Percentiles rank a stretch among this genome's conserved stretches.
Evolutionary conservation across 2,888 invertebrate species (phyloP).

Genomic region (Scaptomyza reducta): DNA sequence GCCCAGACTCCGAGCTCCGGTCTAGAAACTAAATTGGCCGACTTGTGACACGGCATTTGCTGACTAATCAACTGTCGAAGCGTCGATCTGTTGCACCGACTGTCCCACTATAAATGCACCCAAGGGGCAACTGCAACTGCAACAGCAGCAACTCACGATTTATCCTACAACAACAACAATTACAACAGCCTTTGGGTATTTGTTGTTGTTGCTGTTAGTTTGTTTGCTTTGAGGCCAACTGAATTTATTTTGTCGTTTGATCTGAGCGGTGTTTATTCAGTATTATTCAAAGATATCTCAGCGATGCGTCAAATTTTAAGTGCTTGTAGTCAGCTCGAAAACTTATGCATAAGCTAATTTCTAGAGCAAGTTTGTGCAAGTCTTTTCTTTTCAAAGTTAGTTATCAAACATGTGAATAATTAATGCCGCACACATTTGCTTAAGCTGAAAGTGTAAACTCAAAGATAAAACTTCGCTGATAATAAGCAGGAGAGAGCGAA

Average conservation of each 20-base stretch:
- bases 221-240: slow-evolving; percentile 46
- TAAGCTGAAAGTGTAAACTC: slow-evolving; percentile 15
- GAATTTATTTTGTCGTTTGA: slow-evolving; percentile 44
- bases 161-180: slow-evolving; percentile 41
- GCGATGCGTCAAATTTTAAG: slow-evolving; percentile 30
- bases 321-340: slow-evolving; percentile 20
- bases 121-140: slow-evolving; percentile 38
- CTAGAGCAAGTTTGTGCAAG: slow-evolving; percentile 54
- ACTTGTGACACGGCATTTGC: slow-evolving; percentile 51
- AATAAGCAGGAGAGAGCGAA: slow-evolving; percentile 9
- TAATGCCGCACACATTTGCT: slow-evolving; percentile 2
- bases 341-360: slow-evolving; percentile 20
- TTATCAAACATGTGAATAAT: background rate
- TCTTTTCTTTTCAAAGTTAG: slow-evolving; percentile 50
- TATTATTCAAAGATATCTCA: slow-evolving; percentile 7
- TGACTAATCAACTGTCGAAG: slow-evolving; percentile 60
- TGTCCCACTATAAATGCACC: slow-evolving; percentile 34
- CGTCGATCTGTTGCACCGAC: slow-evolving; percentile 41
- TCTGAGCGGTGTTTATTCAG: slow-evolving; percentile 31
- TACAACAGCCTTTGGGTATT: slow-evolving; percentile 36
- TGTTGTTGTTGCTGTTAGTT: slow-evolving; percentile 9
- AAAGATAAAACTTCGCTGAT: slow-evolving; percentile 13
- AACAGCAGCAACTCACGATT: slow-evolving; percentile 45
- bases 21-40: slow-evolving; percentile 59
- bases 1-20: slow-evolving; percentile 35